These are phyloP conservation scores for Desmophyllum pertusum DNA, from an alignment of 92 coral and sea anemone genomes.

Conservation along the genomic window DNA sequence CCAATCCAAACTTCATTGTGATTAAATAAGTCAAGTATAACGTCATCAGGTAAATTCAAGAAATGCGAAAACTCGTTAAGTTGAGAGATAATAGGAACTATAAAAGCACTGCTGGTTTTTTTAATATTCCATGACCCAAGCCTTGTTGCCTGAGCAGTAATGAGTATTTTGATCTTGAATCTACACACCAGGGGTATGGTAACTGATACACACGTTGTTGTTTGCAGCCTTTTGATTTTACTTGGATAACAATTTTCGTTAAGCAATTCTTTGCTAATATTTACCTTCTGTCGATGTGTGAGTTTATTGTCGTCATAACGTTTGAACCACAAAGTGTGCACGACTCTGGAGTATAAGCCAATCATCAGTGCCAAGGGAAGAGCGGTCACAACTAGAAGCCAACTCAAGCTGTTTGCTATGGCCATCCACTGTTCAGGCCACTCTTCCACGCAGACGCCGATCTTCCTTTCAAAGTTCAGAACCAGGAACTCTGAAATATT, in stretches of 20 bases:
- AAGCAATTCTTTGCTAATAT: neutral
- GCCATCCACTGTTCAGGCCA: neutral
- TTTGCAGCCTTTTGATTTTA: neutral
- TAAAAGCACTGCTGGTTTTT: no score
- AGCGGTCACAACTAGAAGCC: neutral
- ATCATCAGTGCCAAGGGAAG: neutral
- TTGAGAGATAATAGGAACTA: no score
- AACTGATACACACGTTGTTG: neutral
- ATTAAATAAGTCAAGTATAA: no score
- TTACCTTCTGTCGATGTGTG: neutral
- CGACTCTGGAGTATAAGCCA: neutral
- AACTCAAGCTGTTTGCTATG: neutral
- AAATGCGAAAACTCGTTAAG: no score
- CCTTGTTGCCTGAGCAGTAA: no score
- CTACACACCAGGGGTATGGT: no score
- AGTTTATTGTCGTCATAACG: neutral
- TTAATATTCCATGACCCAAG: no score
- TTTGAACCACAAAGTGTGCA: slow-evolving; percentile 16
- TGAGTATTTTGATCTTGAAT: no score
- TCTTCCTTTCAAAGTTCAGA: neutral
- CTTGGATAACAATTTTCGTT: neutral
- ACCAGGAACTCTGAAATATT: neutral
- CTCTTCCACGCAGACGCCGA: neutral
- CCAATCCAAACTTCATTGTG: no score
- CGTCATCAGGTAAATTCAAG: no score